Conservation (phyloP, 2,797 vertebrate genomes). For the Cossypha heuglini region DNA sequence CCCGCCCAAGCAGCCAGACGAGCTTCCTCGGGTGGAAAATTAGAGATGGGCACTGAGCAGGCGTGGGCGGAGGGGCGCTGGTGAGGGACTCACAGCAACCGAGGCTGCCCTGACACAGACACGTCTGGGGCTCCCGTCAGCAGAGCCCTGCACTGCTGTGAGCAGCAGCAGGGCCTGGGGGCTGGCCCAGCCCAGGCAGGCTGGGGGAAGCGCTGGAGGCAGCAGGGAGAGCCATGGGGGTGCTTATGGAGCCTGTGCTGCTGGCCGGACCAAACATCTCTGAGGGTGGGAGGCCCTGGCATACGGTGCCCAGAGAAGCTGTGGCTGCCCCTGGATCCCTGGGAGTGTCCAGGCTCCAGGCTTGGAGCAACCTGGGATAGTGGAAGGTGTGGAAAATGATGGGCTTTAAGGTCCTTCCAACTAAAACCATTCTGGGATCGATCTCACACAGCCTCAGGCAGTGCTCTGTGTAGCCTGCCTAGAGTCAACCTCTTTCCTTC, state of each 20-base stretch:
- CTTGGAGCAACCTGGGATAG: neutral
- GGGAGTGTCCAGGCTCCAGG: accelerated
- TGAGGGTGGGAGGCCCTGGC: neutral
- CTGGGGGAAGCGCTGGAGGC: neutral
- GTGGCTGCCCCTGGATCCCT: neutral
- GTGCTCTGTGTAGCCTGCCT: accelerated
- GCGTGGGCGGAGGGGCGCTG: neutral
- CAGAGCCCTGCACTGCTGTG: neutral
- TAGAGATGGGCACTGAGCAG: constrained; percentile 3
- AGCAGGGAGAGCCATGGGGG: neutral
- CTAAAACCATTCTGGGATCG: neutral
- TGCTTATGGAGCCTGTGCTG: accelerated
- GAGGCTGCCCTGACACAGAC: neutral
- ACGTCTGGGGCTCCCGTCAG: neutral
- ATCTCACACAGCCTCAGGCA: neutral
- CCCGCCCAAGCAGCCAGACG: constrained; percentile 24
- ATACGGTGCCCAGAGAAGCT: neutral
- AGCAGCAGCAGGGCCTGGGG: neutral
- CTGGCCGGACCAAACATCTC: neutral
- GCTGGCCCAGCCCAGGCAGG: neutral
- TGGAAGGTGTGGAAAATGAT: neutral
- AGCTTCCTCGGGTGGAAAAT: constrained; percentile 37
- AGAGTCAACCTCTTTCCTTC: neutral
- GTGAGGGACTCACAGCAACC: neutral
- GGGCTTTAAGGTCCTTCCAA: neutral